These are phyloP conservation scores for Helleia helle DNA, from an alignment of 2,888 invertebrate genomes.

Conservation along the genomic window DNA sequence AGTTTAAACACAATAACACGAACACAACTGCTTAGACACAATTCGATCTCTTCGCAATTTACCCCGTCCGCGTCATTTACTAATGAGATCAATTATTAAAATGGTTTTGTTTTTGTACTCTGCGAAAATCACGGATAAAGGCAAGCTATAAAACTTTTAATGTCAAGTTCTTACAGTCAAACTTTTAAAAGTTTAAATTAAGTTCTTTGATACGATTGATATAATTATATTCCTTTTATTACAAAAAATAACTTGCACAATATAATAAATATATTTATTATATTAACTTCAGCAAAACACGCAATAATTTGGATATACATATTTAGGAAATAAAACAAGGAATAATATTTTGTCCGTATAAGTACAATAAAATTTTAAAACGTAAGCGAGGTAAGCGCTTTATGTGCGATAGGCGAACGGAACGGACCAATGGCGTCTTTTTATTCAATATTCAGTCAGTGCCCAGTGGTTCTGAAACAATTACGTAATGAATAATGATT, in stretches of 20 bases:
- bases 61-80: conserved; percentile 4
- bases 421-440: conserved; percentile 30
- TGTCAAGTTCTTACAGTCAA: no score
- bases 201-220: no score
- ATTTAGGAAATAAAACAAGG: no score
- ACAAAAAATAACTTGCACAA: no score
- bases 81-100: conserved; percentile 8
- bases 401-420: conserved; percentile 21
- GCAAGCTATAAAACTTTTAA: not conserved
- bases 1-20: no score
- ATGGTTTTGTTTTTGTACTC: not conserved
- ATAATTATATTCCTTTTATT: no score
- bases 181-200: no score
- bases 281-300: no score
- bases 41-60: not conserved
- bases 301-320: no score
- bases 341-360: no score
- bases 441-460: conserved; percentile 23
- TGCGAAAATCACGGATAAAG: not conserved
- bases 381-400: conserved; percentile 23
- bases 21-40: no score
- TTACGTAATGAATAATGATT: conserved; percentile 17
- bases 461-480: conserved; percentile 29
- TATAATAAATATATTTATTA: no score
- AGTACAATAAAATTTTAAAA: not conserved